A percentile compares a stretch with the other conserved stretches of the same genome.
These are phyloP conservation scores for Tipula lateralis DNA, from an alignment of 2,888 invertebrate genomes.

Conservation along the genomic window DNA sequence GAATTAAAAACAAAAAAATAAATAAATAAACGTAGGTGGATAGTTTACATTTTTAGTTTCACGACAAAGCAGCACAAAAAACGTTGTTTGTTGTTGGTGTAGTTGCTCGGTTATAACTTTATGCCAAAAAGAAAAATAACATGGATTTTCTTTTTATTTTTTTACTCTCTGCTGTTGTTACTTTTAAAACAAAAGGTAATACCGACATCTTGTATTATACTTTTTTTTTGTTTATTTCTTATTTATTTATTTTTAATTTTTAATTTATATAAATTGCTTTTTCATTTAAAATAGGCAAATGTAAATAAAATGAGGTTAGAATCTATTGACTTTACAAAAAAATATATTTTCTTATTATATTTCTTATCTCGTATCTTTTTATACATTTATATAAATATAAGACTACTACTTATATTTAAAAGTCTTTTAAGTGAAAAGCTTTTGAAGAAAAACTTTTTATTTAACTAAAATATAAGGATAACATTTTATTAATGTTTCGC, in stretches of 20 bases:
- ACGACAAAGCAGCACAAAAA: conserved; percentile 19
- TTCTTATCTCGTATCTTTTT: neutral
- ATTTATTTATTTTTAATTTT: conserved; percentile 20
- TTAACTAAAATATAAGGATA: neutral
- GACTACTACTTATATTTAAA: neutral
- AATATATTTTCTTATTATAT: neutral
- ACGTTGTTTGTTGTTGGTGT: neutral
- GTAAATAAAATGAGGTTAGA: neutral
- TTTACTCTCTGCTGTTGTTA: neutral
- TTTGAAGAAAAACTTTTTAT: neutral
- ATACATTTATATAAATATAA: neutral
- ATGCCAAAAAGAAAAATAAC: neutral
- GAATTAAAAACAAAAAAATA: neutral
- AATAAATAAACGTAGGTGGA: neutral
- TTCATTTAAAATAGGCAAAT: conserved; percentile 24
- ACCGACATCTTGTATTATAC: conserved; percentile 6
- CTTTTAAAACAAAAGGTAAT: conserved; percentile 11
- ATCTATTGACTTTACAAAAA: neutral
- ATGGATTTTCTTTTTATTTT: conserved; percentile 1
- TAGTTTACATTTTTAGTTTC: conserved; percentile 11
- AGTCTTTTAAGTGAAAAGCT: neutral
- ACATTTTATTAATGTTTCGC: conserved; percentile 6
- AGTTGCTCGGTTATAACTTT: conserved; percentile 5
- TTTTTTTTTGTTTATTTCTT: neutral
- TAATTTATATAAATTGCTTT: conserved; percentile 19